Evolutionary conservation across 1,140 invertebrate species (phyloP).

Genomic region (Acromyrmex charruanus): DNA sequence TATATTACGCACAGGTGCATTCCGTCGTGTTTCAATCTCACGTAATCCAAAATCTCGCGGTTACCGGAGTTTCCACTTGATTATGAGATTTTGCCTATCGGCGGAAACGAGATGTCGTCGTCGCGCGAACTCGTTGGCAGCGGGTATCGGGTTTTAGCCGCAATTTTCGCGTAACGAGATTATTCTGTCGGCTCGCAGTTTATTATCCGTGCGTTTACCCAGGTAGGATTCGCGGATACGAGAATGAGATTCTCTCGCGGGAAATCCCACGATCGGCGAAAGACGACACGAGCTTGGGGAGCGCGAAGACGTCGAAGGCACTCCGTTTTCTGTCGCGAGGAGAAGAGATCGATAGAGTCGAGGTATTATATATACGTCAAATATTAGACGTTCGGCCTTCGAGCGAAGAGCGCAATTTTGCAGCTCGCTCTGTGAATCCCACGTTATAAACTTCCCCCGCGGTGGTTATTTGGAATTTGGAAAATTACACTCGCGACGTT

Average conservation of each 20-base stretch:
- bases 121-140: background rate
- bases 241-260: background rate
- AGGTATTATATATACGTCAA: constrained; percentile 18
- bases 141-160: constrained; percentile 18
- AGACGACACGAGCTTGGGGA: background rate
- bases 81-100: background rate
- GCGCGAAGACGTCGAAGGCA: background rate
- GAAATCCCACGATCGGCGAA: constrained; percentile 6
- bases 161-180: constrained; percentile 49
- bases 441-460: background rate
- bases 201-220: constrained; percentile 4
- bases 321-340: background rate
- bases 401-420: constrained; percentile 38
- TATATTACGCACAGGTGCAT: background rate
- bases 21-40: constrained; percentile 15
- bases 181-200: constrained; percentile 18
- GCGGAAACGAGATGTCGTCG: background rate
- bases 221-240: background rate
- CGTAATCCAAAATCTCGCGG: constrained; percentile 44
- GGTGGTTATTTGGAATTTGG: background rate
- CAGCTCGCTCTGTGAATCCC: background rate
- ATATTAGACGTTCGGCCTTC: constrained; percentile 44
- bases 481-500: constrained; percentile 16
- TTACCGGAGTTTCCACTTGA: background rate
- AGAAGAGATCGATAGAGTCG: constrained; percentile 25